Conservation (phyloP, 2,888 invertebrate genomes). For the Zaprionus obscuricornis region DNA sequence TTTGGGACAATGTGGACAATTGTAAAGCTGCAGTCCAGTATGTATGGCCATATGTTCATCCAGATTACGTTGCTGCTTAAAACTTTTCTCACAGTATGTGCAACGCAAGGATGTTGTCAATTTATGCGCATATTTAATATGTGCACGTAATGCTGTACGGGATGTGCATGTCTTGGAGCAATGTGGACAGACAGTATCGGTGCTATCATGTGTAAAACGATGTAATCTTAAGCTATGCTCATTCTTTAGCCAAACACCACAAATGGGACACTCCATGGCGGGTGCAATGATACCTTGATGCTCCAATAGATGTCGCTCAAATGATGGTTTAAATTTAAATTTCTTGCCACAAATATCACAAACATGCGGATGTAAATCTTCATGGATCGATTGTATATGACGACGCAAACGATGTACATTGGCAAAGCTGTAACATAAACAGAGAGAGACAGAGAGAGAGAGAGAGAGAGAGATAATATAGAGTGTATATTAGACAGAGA, state of each 20-base stretch:
- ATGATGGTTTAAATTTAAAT: slow-evolving; percentile 79
- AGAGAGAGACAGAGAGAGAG: slow-evolving; percentile 1
- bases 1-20: slow-evolving; percentile 79
- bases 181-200: slow-evolving; percentile 61
- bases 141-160: slow-evolving; percentile 71
- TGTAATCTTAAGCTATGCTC: slow-evolving; percentile 70
- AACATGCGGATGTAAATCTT: slow-evolving; percentile 71
- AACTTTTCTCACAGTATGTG: slow-evolving; percentile 75
- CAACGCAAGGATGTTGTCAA: slow-evolving; percentile 69
- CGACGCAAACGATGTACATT: slow-evolving; percentile 68
- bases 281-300: slow-evolving; percentile 79
- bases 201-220: slow-evolving; percentile 65
- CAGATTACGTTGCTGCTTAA: slow-evolving; percentile 74
- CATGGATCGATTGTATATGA: slow-evolving; percentile 76
- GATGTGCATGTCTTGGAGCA: slow-evolving; percentile 71
- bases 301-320: slow-evolving; percentile 71
- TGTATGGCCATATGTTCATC: slow-evolving; percentile 80
- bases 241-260: slow-evolving; percentile 77
- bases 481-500: background rate
- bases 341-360: slow-evolving; percentile 79
- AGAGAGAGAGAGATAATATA: background rate
- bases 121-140: slow-evolving; percentile 76
- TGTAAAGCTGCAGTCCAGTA: slow-evolving; percentile 76
- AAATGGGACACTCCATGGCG: slow-evolving; percentile 71
- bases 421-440: slow-evolving; percentile 57